Percentiles rank a stretch among this genome's conserved stretches.
phyloP scores from a whole-genome alignment of 1,140 invertebrate genomes.

The Nephila pilipes region DNA sequence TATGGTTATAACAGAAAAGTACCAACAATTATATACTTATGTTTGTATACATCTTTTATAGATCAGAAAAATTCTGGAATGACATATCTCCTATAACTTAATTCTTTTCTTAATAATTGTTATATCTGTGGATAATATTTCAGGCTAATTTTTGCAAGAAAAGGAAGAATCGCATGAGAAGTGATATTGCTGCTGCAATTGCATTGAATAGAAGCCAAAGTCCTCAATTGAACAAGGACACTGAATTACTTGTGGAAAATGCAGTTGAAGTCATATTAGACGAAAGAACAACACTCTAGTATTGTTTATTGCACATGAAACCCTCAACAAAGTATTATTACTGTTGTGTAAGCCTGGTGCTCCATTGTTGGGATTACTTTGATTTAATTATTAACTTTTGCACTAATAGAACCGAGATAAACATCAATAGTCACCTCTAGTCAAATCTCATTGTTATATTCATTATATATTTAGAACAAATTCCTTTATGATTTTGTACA shows the following conservation, averaged over 20 bases:
- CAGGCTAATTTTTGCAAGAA: constrained; percentile 79
- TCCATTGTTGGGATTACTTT: background rate
- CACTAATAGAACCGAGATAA: constrained; percentile 16
- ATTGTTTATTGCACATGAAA: background rate
- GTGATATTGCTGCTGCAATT: constrained; percentile 88
- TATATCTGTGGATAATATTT: background rate
- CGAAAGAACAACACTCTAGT: constrained; percentile 86
- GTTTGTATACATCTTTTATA: too few species aligned
- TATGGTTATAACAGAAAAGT: too few species aligned
- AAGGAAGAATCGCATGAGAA: constrained; percentile 84
- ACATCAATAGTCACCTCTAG: constrained; percentile 43
- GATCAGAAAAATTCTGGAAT: too few species aligned
- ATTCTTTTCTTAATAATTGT: too few species aligned
- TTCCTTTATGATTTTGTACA: background rate
- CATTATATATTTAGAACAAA: background rate
- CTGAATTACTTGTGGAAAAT: constrained; percentile 84
- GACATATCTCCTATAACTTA: too few species aligned
- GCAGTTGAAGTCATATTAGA: constrained; percentile 86
- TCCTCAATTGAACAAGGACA: constrained; percentile 80
- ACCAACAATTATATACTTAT: too few species aligned
- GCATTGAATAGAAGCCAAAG: constrained; percentile 85
- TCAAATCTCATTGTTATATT: constrained; percentile 3
- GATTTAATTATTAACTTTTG: constrained; percentile 31
- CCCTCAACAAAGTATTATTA: constrained; percentile 50
- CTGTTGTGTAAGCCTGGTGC: background rate